phyloP scores from a whole-genome alignment of 2,113 vertebrate species.

The Entelurus aequoreus region DNA sequence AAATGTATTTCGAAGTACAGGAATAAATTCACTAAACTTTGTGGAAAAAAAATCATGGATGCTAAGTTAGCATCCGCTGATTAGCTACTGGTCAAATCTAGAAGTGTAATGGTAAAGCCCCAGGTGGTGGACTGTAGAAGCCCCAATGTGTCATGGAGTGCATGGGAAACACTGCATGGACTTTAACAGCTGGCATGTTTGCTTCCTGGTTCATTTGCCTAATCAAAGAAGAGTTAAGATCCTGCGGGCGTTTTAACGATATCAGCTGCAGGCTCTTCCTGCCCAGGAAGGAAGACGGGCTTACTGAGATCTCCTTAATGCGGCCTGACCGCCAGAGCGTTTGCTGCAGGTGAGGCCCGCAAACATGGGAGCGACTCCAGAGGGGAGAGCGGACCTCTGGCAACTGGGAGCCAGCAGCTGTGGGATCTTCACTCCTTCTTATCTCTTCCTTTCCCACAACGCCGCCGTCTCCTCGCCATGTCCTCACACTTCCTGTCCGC shows the following conservation, averaged over 20 bases:
- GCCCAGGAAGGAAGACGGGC: slow-evolving; percentile 36
- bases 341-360: slow-evolving; percentile 56
- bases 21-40: too few species aligned
- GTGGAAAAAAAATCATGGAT: too few species aligned
- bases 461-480: slow-evolving; percentile 30
- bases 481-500: slow-evolving; percentile 35
- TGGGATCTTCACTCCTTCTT: slow-evolving; percentile 33
- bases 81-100: too few species aligned
- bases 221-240: too few species aligned
- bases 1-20: too few species aligned
- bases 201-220: too few species aligned
- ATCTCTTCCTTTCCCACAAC: slow-evolving; percentile 59
- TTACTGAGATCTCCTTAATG: slow-evolving; percentile 37
- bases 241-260: not conserved
- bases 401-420: slow-evolving; percentile 57
- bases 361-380: slow-evolving; percentile 34
- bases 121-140: too few species aligned
- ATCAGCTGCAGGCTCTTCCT: slow-evolving; percentile 36
- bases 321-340: slow-evolving; percentile 33
- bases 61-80: too few species aligned
- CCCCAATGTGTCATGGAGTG: too few species aligned
- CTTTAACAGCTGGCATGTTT: too few species aligned
- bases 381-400: slow-evolving; percentile 40
- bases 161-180: too few species aligned
- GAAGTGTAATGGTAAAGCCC: too few species aligned